Conservation (phyloP, 1,140 invertebrate genomes). For the Lepidurus couesii region DNA sequence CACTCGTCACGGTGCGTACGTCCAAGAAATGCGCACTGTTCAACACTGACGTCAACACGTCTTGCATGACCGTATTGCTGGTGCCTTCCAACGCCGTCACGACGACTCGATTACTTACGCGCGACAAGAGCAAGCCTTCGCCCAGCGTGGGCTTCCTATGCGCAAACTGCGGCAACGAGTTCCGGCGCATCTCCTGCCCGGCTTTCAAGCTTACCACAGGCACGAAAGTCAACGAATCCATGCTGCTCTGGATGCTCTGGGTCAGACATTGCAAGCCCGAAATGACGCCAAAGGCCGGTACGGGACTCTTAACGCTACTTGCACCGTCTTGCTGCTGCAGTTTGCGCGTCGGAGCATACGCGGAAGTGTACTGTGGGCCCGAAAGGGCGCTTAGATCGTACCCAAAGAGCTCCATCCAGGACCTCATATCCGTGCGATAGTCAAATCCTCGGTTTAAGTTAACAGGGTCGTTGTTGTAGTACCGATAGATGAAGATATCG, state of each 20-base stretch:
- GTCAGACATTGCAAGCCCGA: constrained; percentile 81
- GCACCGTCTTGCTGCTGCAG: constrained; percentile 26
- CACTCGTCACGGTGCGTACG: constrained; percentile 82
- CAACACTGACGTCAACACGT: constrained; percentile 86
- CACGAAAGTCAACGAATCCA: constrained; percentile 73
- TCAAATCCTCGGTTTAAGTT: constrained; percentile 64
- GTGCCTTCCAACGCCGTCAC: constrained; percentile 48
- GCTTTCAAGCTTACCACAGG: constrained; percentile 71
- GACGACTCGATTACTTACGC: constrained; percentile 64
- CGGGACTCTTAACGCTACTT: neutral
- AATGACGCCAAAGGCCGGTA: constrained; percentile 77
- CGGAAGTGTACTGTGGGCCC: constrained; percentile 64
- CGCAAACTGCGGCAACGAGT: constrained; percentile 69
- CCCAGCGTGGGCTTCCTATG: constrained; percentile 80
- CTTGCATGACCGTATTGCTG: constrained; percentile 56
- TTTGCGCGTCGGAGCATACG: constrained; percentile 36
- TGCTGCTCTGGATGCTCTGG: constrained; percentile 70
- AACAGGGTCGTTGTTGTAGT: constrained; percentile 85
- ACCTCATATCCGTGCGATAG: constrained; percentile 62
- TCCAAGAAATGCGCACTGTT: constrained; percentile 90
- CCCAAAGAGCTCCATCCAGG: constrained; percentile 81
- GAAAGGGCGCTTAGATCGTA: constrained; percentile 80
- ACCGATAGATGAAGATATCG: constrained; percentile 85
- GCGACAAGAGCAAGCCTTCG: constrained; percentile 79
- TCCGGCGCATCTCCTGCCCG: constrained; percentile 68